These are phyloP conservation scores for Baronia brevicornis DNA, from an alignment of 2,888 invertebrate genomes.

Conservation along the genomic window DNA sequence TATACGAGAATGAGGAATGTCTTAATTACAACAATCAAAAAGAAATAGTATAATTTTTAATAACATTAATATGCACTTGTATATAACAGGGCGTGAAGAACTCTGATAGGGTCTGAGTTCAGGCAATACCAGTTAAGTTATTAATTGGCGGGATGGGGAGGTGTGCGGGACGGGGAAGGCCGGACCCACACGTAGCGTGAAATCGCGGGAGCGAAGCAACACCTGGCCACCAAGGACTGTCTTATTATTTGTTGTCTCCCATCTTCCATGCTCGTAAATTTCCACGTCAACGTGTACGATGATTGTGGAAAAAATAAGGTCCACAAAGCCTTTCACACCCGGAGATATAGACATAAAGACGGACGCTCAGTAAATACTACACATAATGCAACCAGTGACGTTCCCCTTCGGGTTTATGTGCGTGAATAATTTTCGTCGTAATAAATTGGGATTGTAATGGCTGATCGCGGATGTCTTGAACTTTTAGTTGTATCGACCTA, in stretches of 20 bases:
- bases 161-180: constrained; percentile 22
- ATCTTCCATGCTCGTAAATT: constrained; percentile 73
- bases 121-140: constrained; percentile 62
- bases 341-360: constrained; percentile 52
- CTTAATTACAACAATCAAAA: too few species aligned
- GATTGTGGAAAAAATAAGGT: constrained; percentile 65
- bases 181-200: constrained; percentile 72
- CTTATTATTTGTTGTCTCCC: constrained; percentile 73
- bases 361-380: constrained; percentile 32
- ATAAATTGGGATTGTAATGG: constrained; percentile 72
- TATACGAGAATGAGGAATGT: too few species aligned
- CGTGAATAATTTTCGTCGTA: constrained; percentile 71
- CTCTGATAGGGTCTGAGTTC: constrained; percentile 36
- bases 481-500: constrained; percentile 55
- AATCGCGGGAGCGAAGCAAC: constrained; percentile 62
- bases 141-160: constrained; percentile 47
- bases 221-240: constrained; percentile 57
- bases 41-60: too few species aligned
- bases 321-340: constrained; percentile 68
- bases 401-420: constrained; percentile 47
- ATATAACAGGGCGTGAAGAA: constrained; percentile 14
- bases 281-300: constrained; percentile 72
- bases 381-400: constrained; percentile 42
- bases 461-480: constrained; percentile 61
- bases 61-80: too few species aligned